Evolutionary conservation across 2,113 vertebrate species (phyloP).

Genomic region (Butorides virescens): DNA sequence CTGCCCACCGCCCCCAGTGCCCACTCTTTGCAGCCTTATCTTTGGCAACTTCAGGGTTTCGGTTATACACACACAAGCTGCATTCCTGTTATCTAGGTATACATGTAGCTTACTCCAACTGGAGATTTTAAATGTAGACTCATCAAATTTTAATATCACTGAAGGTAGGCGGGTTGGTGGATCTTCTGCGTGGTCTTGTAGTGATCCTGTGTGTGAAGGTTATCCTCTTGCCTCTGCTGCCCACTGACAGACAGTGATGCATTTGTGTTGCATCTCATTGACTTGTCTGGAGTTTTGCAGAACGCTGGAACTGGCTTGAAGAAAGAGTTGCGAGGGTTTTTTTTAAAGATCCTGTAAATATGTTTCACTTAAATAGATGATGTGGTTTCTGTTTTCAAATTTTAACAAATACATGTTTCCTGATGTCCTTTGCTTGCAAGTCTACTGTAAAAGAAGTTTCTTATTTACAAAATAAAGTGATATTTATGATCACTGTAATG

Average conservation of each 20-base stretch:
- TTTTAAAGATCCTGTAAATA: neutral
- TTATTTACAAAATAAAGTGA: neutral
- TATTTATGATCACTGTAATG: neutral
- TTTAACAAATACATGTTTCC: neutral
- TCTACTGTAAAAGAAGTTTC: neutral
- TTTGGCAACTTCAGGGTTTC: neutral
- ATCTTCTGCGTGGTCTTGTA: neutral
- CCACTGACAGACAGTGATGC: neutral
- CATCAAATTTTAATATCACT: neutral
- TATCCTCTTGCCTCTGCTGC: neutral
- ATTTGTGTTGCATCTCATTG: neutral
- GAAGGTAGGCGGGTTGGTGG: neutral
- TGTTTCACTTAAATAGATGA: neutral
- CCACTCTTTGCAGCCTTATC: neutral
- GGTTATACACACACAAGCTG: accelerated
- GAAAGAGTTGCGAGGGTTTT: neutral
- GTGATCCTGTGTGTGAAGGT: neutral
- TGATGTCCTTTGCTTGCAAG: neutral
- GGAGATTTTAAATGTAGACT: neutral
- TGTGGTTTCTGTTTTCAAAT: neutral
- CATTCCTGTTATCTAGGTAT: accelerated
- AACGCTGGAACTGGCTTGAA: neutral
- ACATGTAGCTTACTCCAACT: neutral
- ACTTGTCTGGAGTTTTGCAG: neutral
- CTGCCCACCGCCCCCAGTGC: neutral